Evolutionary conservation across 2,113 vertebrate species (phyloP).

Genomic region (Ctenomys sociabilis): DNA sequence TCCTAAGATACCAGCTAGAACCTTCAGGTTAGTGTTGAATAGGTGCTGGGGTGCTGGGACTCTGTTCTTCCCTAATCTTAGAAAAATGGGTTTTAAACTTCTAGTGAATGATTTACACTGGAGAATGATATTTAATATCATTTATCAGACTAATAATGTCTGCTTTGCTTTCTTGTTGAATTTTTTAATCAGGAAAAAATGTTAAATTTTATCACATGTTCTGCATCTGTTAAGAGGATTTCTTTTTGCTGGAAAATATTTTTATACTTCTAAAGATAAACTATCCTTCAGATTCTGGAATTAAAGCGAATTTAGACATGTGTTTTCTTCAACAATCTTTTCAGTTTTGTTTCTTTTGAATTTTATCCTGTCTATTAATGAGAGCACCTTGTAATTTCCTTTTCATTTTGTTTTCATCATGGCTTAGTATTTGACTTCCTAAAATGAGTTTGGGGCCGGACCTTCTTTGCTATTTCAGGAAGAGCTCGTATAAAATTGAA

Average conservation of each 20-base stretch:
- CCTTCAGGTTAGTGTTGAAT: background rate
- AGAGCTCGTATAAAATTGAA: conserved; percentile 35
- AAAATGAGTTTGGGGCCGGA: background rate
- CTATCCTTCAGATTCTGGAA: background rate
- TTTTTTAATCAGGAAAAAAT: background rate
- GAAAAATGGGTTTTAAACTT: background rate
- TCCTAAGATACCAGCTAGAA: background rate
- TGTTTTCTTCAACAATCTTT: background rate
- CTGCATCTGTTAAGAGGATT: background rate
- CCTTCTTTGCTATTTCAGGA: background rate
- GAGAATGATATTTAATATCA: background rate
- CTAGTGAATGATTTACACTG: background rate
- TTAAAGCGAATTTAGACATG: background rate
- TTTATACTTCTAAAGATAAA: background rate
- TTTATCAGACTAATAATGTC: background rate
- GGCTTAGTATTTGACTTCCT: conserved; percentile 20
- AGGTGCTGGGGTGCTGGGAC: background rate
- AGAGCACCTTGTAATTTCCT: background rate
- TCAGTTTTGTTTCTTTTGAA: background rate
- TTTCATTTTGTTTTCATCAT: background rate
- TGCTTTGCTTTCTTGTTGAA: background rate
- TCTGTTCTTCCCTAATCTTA: background rate
- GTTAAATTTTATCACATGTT: conserved; percentile 5
- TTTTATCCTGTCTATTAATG: conserved; percentile 28
- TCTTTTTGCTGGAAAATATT: background rate